phyloP scores from a whole-genome alignment of 2,888 invertebrate genomes.

The Sicus ferrugineus region DNA sequence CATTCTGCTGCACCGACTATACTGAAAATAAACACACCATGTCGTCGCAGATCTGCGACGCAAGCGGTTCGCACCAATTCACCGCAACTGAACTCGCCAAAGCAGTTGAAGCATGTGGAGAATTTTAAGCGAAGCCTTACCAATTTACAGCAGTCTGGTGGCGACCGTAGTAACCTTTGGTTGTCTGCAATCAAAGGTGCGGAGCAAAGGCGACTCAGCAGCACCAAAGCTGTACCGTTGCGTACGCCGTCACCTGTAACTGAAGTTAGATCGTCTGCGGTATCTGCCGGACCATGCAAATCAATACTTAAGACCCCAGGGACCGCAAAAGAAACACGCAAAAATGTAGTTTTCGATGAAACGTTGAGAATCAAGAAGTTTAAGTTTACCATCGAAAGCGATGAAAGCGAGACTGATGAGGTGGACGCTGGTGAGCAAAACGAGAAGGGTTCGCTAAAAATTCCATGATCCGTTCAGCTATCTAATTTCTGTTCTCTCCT shows the following conservation, averaged over 20 bases:
- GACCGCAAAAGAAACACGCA: conserved; percentile 44
- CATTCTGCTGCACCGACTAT: conserved; percentile 22
- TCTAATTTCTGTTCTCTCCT: neutral
- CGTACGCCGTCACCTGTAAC: conserved; percentile 7
- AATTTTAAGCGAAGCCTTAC: conserved; percentile 2
- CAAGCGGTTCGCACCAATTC: neutral
- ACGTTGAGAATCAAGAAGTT: conserved; percentile 53
- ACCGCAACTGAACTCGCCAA: conserved; percentile 15
- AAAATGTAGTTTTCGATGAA: conserved; percentile 55
- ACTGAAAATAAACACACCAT: conserved; percentile 18
- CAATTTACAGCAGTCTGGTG: neutral
- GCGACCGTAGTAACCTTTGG: conserved; percentile 32
- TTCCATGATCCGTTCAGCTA: neutral
- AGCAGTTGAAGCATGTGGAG: neutral
- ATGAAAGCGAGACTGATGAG: conserved; percentile 40
- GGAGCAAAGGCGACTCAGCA: conserved; percentile 29
- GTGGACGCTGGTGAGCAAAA: conserved; percentile 6
- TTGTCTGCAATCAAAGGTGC: conserved; percentile 45
- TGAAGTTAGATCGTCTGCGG: neutral
- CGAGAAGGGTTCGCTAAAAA: neutral
- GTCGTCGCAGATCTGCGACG: neutral
- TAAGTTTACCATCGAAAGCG: conserved; percentile 51
- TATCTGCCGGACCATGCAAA: conserved; percentile 40
- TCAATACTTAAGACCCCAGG: conserved; percentile 61
- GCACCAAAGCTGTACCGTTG: neutral